Evolutionary conservation across 2,888 invertebrate genomes (phyloP).

Genomic region (Bibio marci): DNA sequence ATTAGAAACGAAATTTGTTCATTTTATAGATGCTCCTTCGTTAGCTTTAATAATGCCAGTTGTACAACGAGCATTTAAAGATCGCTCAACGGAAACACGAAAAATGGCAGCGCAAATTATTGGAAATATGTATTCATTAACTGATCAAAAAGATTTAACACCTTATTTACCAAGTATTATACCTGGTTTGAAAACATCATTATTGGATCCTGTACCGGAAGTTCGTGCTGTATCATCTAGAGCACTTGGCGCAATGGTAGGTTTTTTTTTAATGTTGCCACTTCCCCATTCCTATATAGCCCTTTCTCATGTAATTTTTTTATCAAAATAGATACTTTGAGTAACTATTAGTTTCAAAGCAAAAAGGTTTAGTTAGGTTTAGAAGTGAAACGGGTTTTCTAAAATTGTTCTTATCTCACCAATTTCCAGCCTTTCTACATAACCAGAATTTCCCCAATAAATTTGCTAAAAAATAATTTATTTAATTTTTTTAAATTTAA

Average conservation of each 20-base stretch:
- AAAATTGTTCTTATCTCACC: too few relatives aligned
- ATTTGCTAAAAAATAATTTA: too few relatives aligned
- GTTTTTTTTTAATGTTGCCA: slow-evolving; percentile 24
- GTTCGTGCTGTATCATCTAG: slow-evolving; percentile 90
- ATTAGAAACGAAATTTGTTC: slow-evolving; percentile 92
- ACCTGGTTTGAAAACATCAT: slow-evolving; percentile 86
- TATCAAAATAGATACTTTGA: too few relatives aligned
- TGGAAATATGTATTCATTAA: slow-evolving; percentile 97
- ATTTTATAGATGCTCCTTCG: slow-evolving; percentile 98
- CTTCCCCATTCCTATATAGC: too few relatives aligned
- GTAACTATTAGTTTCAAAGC: too few relatives aligned
- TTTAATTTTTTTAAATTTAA: too few relatives aligned
- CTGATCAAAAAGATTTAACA: slow-evolving; percentile 94
- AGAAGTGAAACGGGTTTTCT: too few relatives aligned
- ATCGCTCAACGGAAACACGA: slow-evolving; percentile 92
- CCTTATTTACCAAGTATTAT: slow-evolving; percentile 94
- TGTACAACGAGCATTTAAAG: slow-evolving; percentile 92
- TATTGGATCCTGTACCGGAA: slow-evolving; percentile 96
- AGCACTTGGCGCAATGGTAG: slow-evolving; percentile 94
- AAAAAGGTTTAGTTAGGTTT: too few relatives aligned
- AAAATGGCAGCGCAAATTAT: slow-evolving; percentile 99
- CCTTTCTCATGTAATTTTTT: too few relatives aligned
- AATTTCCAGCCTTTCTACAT: too few relatives aligned
- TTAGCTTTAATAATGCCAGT: slow-evolving; percentile 99
- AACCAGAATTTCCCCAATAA: too few relatives aligned